A percentile compares a stretch with the other conserved stretches of the same genome.
phyloP scores from a whole-genome alignment of 2,113 vertebrate genomes.

The Daphoenositta chrysoptera region DNA sequence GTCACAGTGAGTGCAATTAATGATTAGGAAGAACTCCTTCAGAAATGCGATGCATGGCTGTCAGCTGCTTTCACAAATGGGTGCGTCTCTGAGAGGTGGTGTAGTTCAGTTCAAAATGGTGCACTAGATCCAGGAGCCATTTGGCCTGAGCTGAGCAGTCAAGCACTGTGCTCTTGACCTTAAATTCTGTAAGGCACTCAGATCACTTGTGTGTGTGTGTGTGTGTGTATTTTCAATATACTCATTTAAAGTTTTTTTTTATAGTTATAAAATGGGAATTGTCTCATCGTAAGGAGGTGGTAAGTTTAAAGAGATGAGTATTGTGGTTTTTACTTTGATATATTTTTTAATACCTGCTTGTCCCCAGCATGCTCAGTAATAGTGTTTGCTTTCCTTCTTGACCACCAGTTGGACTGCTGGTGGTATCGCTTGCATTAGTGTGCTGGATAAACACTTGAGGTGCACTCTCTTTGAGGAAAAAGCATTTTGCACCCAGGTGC shows the following conservation, averaged over 20 bases:
- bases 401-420: background rate
- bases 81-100: background rate
- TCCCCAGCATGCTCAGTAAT: background rate
- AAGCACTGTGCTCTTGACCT: background rate
- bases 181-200: background rate
- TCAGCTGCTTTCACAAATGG: background rate
- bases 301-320: background rate
- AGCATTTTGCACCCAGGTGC: background rate
- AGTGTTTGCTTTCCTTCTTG: background rate
- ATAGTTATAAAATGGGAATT: background rate
- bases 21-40: background rate
- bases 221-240: background rate
- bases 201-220: background rate
- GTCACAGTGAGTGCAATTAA: background rate
- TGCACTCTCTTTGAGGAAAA: background rate
- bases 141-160: background rate
- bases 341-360: background rate
- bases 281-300: background rate
- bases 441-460: conserved; percentile 25
- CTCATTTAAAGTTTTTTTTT: background rate
- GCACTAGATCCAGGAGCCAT: background rate
- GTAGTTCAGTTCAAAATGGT: background rate
- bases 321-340: background rate
- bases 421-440: background rate
- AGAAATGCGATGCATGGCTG: background rate